phyloP scores from a whole-genome alignment of 2,888 invertebrate species.

The Pseudococcus longispinus region DNA sequence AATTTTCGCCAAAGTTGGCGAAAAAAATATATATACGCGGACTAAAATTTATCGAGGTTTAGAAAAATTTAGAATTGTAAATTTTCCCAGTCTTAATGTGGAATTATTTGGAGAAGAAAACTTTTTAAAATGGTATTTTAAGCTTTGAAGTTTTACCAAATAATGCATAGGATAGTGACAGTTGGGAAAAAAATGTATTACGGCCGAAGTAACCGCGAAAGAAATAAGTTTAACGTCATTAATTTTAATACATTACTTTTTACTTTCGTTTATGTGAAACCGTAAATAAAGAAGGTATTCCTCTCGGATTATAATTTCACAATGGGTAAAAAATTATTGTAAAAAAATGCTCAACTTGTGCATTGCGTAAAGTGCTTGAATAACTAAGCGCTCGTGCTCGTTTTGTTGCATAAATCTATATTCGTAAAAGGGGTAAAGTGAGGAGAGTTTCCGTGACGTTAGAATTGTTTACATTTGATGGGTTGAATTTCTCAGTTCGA shows the following conservation, averaged over 20 bases:
- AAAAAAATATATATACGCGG: neutral
- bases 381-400: neutral
- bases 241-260: slow-evolving; percentile 53
- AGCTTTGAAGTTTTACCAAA: slow-evolving; percentile 38
- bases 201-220: neutral
- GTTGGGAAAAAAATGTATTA: slow-evolving; percentile 25
- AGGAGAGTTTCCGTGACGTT: neutral
- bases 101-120: neutral
- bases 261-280: slow-evolving; percentile 6
- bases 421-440: neutral
- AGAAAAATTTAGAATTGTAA: slow-evolving; percentile 41
- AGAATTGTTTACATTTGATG: slow-evolving; percentile 9
- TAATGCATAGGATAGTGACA: neutral
- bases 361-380: neutral
- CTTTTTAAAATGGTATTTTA: slow-evolving; percentile 8
- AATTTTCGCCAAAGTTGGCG: neutral
- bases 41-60: slow-evolving; percentile 28
- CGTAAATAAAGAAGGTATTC: slow-evolving; percentile 2
- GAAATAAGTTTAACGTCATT: slow-evolving; percentile 53
- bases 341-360: neutral
- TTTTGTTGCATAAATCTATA: slow-evolving; percentile 20
- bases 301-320: neutral
- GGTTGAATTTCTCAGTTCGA: neutral
- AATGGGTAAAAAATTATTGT: neutral
- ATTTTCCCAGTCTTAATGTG: slow-evolving; percentile 38